Base-by-base conservation (phyloP, 2,888 invertebrate genomes). In the Chirona hameri region DNA sequence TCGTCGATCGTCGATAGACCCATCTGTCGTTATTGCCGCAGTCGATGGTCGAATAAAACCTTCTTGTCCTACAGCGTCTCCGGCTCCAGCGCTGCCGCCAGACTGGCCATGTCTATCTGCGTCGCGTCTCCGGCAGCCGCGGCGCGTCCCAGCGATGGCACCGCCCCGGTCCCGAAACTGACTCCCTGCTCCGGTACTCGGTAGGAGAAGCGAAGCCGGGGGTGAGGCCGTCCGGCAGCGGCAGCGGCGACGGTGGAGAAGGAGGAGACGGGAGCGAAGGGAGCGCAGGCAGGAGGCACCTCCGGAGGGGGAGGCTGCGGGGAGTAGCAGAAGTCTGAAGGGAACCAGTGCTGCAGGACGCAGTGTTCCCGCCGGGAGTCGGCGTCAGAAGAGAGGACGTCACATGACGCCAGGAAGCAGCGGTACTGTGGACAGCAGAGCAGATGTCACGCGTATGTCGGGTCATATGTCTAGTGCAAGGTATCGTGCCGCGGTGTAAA, bases 381-480 rank as follows among this genome's bases (percentile, higher is more conserved):
- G 24, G 76, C 21, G 39, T 39, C 39, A 7, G 46, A 39, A 24
- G 27, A 46, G 21, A 76, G 39, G 0, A 15, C 14, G 18, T 1
- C 76, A 24, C 76, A 76, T 24, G 76, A 76, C 46, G 46, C 76
- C 24, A 76, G 39, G 10, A 76, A 46, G 76, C 76, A 76, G 39
- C 39, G 46, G 76, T 76, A 76, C 76, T 76, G 76, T 5, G 24
- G 76, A 24, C 60, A 24, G 55, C 1, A 2, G 55, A 55, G 10
- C 21, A 7, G 24, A 7, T 7, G 2, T 24, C 24, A 57, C 21
- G 21, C 5, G 24, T 21, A 2, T 57, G 0, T 21, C 2, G 7
- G 24, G 24, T 18, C 18, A 21, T 7, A 14, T 14, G 57, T 3
- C 9, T 14, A 57, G 57, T 21, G 3, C 3, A 3, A 7, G 21